These are phyloP conservation scores for Oxytorus armatus DNA, from an alignment of 2,888 invertebrate genomes.

Conservation along the genomic window DNA sequence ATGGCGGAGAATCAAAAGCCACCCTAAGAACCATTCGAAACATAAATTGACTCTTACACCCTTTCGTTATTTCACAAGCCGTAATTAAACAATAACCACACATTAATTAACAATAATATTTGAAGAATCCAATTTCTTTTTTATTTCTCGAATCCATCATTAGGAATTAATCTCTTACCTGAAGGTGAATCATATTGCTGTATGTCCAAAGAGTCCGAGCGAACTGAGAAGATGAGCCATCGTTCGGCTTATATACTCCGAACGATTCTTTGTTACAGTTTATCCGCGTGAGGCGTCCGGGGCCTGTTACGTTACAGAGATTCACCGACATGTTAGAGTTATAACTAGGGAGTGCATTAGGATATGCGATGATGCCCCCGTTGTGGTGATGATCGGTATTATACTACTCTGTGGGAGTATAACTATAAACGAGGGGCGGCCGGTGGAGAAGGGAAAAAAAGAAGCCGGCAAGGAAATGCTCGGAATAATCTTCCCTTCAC, in stretches of 20 bases:
- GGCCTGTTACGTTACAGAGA: slow-evolving; percentile 71
- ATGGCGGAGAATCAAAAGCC: too few relatives aligned
- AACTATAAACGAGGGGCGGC: slow-evolving; percentile 35
- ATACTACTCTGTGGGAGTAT: slow-evolving; percentile 64
- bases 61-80: too few relatives aligned
- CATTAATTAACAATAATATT: background rate
- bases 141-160: background rate
- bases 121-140: too few relatives aligned
- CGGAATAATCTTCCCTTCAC: slow-evolving; percentile 81
- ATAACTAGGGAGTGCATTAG: slow-evolving; percentile 71
- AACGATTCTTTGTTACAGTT: slow-evolving; percentile 82
- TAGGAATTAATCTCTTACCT: slow-evolving; percentile 74
- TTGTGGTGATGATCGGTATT: slow-evolving; percentile 63
- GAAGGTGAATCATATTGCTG: slow-evolving; percentile 80
- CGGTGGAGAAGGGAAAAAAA: slow-evolving; percentile 65
- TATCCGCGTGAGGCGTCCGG: slow-evolving; percentile 71
- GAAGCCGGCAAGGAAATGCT: slow-evolving; percentile 72
- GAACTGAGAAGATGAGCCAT: slow-evolving; percentile 81
- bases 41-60: too few relatives aligned
- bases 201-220: slow-evolving; percentile 78
- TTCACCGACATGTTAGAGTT: slow-evolving; percentile 69
- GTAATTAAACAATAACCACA: background rate
- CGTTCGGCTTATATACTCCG: slow-evolving; percentile 80
- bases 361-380: slow-evolving; percentile 70
- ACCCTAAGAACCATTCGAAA: too few relatives aligned